A percentile compares a stretch with the other conserved stretches of the same genome.
Conservation (phyloP, 2,888 invertebrate genomes). For the Aphodius sticticus region DNA sequence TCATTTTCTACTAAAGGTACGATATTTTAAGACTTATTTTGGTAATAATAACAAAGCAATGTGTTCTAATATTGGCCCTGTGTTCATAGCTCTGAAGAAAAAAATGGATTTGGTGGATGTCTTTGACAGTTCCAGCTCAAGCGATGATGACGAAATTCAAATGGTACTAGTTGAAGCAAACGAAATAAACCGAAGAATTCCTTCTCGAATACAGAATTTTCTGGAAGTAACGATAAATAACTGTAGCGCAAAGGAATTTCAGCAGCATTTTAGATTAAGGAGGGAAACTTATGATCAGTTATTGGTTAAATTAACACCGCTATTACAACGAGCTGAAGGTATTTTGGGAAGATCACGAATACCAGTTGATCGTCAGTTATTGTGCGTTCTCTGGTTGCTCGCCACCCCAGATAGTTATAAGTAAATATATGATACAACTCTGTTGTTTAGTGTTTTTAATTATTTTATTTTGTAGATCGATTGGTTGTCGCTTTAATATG, state of each 20-base stretch:
- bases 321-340: background rate
- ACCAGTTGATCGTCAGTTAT: no score
- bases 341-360: background rate
- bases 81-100: background rate
- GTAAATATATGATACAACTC: background rate
- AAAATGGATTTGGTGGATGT: background rate
- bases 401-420: no score
- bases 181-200: background rate
- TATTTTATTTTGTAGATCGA: background rate
- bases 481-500: conserved; percentile 9
- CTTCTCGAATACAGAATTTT: background rate
- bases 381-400: no score
- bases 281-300: conserved; percentile 12
- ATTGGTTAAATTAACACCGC: conserved; percentile 12
- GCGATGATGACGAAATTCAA: background rate
- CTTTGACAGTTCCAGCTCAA: background rate
- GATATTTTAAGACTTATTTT: conserved; percentile 24
- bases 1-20: background rate
- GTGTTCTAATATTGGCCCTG: conserved; percentile 34
- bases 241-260: background rate
- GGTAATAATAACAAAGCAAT: conserved; percentile 25
- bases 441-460: background rate
- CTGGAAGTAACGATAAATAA: background rate
- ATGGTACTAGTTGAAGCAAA: background rate
- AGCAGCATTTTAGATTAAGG: background rate